A percentile compares a stretch with the other conserved stretches of the same genome.
Conservation (phyloP, 2,797 vertebrate genomes). For the Tragelaphus oryx region DNA sequence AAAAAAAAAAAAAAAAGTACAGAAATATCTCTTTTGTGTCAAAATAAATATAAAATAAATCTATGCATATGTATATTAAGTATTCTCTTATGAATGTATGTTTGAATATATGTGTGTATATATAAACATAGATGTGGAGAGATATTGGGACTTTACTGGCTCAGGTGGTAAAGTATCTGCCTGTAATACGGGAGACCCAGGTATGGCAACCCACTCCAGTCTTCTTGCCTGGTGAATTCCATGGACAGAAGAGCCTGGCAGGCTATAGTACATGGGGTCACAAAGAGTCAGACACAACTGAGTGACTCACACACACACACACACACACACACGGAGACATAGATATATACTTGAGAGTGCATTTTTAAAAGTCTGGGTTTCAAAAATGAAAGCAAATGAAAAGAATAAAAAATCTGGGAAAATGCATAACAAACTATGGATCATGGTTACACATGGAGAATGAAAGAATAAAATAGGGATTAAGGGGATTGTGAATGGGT, state of each 20-base stretch:
- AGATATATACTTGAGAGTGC: neutral
- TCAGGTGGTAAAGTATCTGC: neutral
- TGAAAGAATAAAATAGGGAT: neutral
- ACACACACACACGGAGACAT: neutral
- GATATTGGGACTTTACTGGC: neutral
- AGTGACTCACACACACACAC: neutral
- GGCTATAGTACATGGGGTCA: neutral
- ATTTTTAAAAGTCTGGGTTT: neutral
- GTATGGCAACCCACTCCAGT: neutral
- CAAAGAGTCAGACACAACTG: neutral
- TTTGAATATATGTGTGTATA: neutral
- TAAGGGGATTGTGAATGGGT: neutral
- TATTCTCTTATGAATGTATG: neutral
- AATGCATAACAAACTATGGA: neutral
- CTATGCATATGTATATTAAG: neutral
- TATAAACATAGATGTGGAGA: no score
- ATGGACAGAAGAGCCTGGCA: neutral
- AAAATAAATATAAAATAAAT: neutral
- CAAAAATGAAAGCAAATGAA: neutral
- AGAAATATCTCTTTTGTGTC: neutral
- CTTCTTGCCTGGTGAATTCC: neutral
- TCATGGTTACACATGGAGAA: neutral
- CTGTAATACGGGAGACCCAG: neutral
- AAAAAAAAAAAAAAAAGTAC: neutral
- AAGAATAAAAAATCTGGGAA: neutral